Percentiles rank a stretch among this genome's conserved stretches.
Conservation (phyloP, 1,140 invertebrate species). For the Pachyrhynchus sulphureomaculatus region DNA sequence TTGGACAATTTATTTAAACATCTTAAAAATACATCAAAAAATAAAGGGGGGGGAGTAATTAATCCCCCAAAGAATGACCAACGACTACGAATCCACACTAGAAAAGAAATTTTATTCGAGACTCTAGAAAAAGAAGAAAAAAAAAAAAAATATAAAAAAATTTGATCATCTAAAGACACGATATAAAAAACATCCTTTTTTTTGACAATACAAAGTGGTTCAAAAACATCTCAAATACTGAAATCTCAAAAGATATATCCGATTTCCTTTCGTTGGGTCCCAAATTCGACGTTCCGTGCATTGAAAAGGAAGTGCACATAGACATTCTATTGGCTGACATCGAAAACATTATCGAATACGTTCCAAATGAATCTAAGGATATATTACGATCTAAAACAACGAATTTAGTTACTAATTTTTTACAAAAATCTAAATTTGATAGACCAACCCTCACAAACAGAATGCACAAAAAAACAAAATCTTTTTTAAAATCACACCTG, state of each 20-base stretch:
- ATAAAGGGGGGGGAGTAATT: too few species aligned
- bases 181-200: neutral
- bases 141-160: neutral
- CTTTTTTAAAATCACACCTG: slow-evolving; percentile 8
- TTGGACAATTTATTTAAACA: too few species aligned
- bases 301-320: neutral
- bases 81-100: too few species aligned
- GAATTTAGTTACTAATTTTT: neutral
- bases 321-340: slow-evolving; percentile 1
- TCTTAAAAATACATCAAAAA: too few species aligned
- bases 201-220: slow-evolving; percentile 16
- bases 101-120: too few species aligned
- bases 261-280: slow-evolving; percentile 19
- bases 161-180: slow-evolving; percentile 5
- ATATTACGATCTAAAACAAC: slow-evolving; percentile 4
- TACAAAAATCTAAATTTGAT: neutral
- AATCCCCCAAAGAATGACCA: too few species aligned
- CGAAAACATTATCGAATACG: slow-evolving; percentile 4
- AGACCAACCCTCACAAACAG: neutral
- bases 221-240: slow-evolving; percentile 10
- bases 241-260: slow-evolving; percentile 13
- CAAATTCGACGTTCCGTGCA: slow-evolving; percentile 5
- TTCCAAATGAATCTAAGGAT: neutral
- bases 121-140: too few species aligned
- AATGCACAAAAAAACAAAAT: neutral